Conservation (phyloP, 2,113 vertebrate species). For the Zingel zingel region DNA sequence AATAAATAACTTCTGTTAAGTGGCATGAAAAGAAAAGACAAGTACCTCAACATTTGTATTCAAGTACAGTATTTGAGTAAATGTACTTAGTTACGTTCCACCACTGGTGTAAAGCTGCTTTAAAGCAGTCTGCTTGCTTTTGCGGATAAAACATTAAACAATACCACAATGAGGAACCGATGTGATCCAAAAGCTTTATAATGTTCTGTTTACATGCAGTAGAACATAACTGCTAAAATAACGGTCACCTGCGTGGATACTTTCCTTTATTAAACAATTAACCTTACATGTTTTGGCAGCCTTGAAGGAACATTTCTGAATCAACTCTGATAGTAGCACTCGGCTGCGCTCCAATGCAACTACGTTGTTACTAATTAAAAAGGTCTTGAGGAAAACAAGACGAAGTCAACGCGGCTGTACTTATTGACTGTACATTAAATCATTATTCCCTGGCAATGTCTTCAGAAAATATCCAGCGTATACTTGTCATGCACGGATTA, state of each 20-base stretch:
- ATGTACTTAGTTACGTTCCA: too few species aligned
- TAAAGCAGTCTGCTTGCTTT: too few species aligned
- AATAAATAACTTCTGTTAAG: too few species aligned
- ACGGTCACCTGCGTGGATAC: not conserved
- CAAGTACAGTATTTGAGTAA: too few species aligned
- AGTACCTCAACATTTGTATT: too few species aligned
- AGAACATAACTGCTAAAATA: not conserved
- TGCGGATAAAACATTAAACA: too few species aligned
- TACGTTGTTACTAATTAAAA: conserved; percentile 15
- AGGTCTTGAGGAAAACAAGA: not conserved
- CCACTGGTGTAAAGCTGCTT: too few species aligned
- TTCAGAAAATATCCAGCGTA: too few species aligned
- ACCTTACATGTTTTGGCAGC: not conserved
- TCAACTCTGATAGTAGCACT: not conserved
- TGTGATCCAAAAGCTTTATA: too few species aligned
- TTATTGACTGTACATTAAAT: not conserved
- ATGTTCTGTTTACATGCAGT: not conserved
- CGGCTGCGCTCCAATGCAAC: not conserved
- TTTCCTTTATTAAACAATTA: not conserved
- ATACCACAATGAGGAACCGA: too few species aligned
- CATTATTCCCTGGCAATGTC: not conserved
- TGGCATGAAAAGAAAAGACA: too few species aligned
- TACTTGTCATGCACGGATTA: not conserved
- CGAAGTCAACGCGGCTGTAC: not conserved
- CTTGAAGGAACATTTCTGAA: conserved; percentile 11